Percentiles rank a stretch among this genome's conserved stretches.
These are phyloP conservation scores for Actinia equina DNA, from an alignment of 64 coral and sea anemone genomes.

Conservation along the genomic window DNA sequence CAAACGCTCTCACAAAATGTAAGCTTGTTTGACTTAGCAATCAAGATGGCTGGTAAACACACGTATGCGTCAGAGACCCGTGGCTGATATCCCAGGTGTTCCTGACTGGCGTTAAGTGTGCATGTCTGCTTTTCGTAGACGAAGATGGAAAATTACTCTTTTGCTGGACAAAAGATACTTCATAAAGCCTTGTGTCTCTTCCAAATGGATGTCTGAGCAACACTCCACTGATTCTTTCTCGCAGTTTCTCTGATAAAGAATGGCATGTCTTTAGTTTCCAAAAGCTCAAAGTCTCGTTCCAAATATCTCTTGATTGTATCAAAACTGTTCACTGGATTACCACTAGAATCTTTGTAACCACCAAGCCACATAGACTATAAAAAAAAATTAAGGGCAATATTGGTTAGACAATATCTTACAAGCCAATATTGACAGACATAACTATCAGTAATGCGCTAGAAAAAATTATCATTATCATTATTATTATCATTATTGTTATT, in stretches of 20 bases:
- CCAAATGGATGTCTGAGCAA: constrained; percentile 44
- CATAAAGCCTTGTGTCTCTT: constrained; percentile 17
- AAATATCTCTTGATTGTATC: constrained; percentile 37
- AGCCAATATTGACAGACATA: no score
- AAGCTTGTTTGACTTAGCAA: no score
- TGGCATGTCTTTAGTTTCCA: constrained; percentile 46
- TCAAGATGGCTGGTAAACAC: no score
- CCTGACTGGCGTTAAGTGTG: no score
- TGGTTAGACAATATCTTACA: not conserved
- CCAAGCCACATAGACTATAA: constrained; percentile 47
- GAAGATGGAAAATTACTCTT: no score
- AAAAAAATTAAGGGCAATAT: not conserved
- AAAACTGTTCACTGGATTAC: constrained; percentile 30
- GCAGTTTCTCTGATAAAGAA: constrained; percentile 56
- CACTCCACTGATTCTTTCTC: constrained; percentile 44
- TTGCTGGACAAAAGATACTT: not conserved
- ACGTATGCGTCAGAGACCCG: no score
- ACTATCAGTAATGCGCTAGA: no score
- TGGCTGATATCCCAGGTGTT: no score
- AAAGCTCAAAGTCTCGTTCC: constrained; percentile 38
- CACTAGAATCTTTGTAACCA: constrained; percentile 44
- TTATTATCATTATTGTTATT: no score
- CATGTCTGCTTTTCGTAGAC: no score
- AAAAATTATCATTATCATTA: no score
- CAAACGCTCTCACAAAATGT: no score